Conservation (phyloP, 2,888 invertebrate species). For the Copidosoma aretas region DNA sequence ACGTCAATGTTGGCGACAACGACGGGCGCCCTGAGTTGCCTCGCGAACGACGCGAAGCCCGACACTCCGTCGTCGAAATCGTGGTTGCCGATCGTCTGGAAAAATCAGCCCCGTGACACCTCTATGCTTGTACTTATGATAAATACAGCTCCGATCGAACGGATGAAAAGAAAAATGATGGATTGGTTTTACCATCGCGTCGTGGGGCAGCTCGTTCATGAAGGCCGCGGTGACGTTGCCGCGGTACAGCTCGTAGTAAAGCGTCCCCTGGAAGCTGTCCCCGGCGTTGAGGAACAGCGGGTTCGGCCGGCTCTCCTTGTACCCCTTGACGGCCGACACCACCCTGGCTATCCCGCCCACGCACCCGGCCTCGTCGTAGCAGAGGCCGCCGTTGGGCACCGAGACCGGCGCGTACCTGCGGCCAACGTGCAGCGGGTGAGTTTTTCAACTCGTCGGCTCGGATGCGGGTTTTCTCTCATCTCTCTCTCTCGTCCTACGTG, state of each 20-base stretch:
- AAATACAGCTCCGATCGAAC: neutral
- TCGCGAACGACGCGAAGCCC: conserved; percentile 76
- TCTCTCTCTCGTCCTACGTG: too few relatives aligned
- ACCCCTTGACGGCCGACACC: conserved; percentile 62
- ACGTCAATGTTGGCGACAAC: conserved; percentile 80
- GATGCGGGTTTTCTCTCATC: too few relatives aligned
- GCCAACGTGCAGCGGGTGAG: too few relatives aligned
- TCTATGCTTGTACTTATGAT: too few relatives aligned
- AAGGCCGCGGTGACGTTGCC: conserved; percentile 79
- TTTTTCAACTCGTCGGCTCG: too few relatives aligned
- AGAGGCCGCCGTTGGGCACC: conserved; percentile 19
- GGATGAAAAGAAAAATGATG: neutral
- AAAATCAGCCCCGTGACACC: neutral
- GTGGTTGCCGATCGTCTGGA: conserved; percentile 83
- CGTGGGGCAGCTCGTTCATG: conserved; percentile 77
- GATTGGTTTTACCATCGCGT: conserved; percentile 72
- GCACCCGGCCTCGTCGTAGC: conserved; percentile 60
- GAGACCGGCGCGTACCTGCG: conserved; percentile 24
- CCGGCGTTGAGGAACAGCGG: conserved; percentile 81
- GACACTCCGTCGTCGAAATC: conserved; percentile 82
- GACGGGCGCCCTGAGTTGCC: conserved; percentile 70
- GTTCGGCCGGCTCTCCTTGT: conserved; percentile 65
- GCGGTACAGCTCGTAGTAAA: conserved; percentile 80
- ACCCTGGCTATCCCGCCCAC: conserved; percentile 76
- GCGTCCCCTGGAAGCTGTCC: conserved; percentile 84